phyloP scores from a whole-genome alignment of 2,797 vertebrate species.

The Delichon dasypus region DNA sequence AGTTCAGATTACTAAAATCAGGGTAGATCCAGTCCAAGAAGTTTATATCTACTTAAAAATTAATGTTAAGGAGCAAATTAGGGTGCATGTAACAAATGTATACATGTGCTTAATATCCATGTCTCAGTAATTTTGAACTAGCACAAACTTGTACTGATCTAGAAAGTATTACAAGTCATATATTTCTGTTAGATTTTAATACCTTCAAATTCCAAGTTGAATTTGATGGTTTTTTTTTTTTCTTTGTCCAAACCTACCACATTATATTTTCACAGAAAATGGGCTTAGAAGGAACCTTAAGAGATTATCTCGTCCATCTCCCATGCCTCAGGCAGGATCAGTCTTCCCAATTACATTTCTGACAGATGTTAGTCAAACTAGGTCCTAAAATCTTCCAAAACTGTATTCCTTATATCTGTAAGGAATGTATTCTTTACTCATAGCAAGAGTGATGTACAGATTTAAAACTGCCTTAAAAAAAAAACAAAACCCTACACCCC shows the following conservation, averaged over 20 bases:
- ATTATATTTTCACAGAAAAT: not conserved
- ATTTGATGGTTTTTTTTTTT: not conserved
- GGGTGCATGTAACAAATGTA: not conserved
- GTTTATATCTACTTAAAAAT: not conserved
- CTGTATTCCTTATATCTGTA: not conserved
- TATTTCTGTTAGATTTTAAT: not conserved
- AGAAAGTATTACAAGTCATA: not conserved
- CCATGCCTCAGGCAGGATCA: not conserved
- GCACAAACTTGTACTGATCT: not conserved
- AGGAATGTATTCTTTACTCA: not conserved
- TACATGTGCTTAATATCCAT: accelerated
- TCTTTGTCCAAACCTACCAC: not conserved
- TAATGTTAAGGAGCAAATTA: not conserved
- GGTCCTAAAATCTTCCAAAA: not conserved
- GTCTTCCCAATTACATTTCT: not conserved
- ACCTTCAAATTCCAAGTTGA: not conserved
- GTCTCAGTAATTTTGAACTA: not conserved
- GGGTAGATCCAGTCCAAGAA: not conserved
- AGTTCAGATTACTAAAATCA: not conserved
- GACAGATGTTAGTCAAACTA: not conserved
- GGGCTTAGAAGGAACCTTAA: not conserved
- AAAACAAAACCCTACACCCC: not conserved
- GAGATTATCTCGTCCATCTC: not conserved
- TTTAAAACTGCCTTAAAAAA: not conserved
- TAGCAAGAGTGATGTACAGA: not conserved